Evolutionary conservation across 2,888 invertebrate genomes (phyloP), one percentile per base, ranked within the genome.

Genomic region (Spisula subtruncata): DNA sequence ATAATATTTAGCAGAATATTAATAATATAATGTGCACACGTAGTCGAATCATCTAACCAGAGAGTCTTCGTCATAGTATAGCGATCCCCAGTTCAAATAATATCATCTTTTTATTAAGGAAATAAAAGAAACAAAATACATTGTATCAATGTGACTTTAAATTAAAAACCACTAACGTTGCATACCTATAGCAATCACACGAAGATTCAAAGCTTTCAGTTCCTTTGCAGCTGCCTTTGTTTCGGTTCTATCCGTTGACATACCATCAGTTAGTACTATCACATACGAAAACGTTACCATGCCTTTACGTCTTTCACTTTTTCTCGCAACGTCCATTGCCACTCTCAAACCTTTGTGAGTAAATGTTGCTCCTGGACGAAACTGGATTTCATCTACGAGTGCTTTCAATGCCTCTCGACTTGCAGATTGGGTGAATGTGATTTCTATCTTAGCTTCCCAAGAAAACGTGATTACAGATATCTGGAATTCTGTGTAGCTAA

Each of bases 401-500:
- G 35, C 29, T 41, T 32, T 46, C 25, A 85, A 32, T 5, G 18
- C 35, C 14, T 51, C 80, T 56, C 20, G 46, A 35, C 48, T 85
- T 6, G n/a, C 54, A 8, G 51, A 80, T n/a, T 80, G 79, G n/a
- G 54, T 80, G 35, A 85, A 85, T 0, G 79, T 2, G 29, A 85
- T 54, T 25, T 85, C 85, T 6, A 79, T 20, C n/a, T 32, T 54
- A 25, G 85, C 85, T 29, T 75, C 51, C 32, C 54, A 51, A 25
- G 51, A 54, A 79, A 85, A 87, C 1, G 87, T 87, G 4, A 87
- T 46, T 0, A 87, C 75, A 0, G 82, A 71, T 32, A 87, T 48
- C 51, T 87, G 87, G 29, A 87, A 87, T 80, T 86, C 56, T 41
- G n/a, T 16, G 51, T 20, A 51, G 16, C 85, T 80, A 6, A 85